A percentile compares a stretch with the other conserved stretches of the same genome.
Evolutionary conservation across 2,888 invertebrate species (phyloP).

Genomic region (Imbricaverruca yamaguchii): DNA sequence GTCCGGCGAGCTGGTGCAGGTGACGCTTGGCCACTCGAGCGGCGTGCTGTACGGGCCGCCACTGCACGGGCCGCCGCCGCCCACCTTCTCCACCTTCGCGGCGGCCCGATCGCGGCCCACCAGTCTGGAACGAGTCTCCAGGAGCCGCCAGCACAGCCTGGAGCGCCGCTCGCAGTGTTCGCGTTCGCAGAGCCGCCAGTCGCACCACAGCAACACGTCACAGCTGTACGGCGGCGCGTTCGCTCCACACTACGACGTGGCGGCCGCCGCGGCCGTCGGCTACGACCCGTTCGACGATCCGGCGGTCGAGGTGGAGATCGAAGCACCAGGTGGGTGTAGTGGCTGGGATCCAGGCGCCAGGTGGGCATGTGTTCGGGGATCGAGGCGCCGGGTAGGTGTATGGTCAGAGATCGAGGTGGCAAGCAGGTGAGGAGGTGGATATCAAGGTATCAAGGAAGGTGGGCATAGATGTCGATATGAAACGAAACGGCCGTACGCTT

Average conservation of each 20-base stretch:
- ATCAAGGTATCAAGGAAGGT: no score
- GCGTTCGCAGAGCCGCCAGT: constrained; percentile 14
- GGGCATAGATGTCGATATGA: no score
- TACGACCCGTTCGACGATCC: constrained; percentile 16
- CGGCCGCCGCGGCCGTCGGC: background rate
- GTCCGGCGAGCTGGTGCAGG: constrained; percentile 20
- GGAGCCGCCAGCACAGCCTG: constrained; percentile 13
- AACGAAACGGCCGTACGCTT: no score
- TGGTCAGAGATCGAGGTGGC: no score
- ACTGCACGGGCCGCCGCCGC: background rate
- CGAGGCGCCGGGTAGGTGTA: no score
- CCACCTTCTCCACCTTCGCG: constrained; percentile 4
- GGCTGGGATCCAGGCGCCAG: no score
- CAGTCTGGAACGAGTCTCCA: constrained; percentile 9
- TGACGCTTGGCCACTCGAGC: constrained; percentile 10
- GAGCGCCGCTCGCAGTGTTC: constrained; percentile 15
- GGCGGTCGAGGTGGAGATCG: constrained; percentile 6
- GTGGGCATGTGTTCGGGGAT: no score
- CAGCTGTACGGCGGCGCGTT: constrained; percentile 4
- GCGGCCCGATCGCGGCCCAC: constrained; percentile 14
- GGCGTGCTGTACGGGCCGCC: constrained; percentile 1
- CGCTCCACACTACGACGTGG: background rate
- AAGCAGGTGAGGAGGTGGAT: no score
- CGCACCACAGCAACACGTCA: background rate
- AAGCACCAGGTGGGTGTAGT: background rate